These are phyloP conservation scores for Tapirus terrestris DNA, from an alignment of 2,113 vertebrate genomes.

Conservation along the genomic window DNA sequence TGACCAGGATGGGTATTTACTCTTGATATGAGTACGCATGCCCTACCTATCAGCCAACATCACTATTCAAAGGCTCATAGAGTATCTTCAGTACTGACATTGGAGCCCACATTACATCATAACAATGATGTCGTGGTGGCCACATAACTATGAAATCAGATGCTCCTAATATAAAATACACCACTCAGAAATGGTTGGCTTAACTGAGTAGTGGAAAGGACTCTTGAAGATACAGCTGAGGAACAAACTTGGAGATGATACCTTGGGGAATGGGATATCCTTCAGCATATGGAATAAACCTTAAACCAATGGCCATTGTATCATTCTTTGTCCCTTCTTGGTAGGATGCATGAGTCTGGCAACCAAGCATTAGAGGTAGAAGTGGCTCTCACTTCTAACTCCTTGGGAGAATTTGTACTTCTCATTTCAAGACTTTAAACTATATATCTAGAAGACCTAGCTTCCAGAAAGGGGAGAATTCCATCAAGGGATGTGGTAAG, in stretches of 20 bases:
- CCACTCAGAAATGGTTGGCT: background rate
- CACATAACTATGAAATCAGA: background rate
- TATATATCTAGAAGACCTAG: background rate
- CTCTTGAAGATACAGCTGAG: background rate
- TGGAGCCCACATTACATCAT: too few relatives aligned
- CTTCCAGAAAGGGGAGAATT: background rate
- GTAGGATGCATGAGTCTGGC: background rate
- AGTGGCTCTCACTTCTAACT: background rate
- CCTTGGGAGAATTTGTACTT: background rate
- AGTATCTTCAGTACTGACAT: background rate
- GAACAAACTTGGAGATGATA: too few relatives aligned
- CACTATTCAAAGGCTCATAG: background rate
- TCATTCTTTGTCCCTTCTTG: background rate
- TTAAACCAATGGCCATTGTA: background rate
- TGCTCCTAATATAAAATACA: background rate
- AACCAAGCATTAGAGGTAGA: background rate
- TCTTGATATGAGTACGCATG: background rate
- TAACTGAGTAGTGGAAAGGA: background rate
- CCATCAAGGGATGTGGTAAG: background rate
- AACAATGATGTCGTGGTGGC: background rate
- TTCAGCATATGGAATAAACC: background rate
- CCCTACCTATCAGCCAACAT: background rate
- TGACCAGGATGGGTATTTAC: background rate
- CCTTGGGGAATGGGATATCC: background rate
- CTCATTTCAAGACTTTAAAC: background rate